Percentiles rank a stretch among this genome's conserved stretches.
Evolutionary conservation across 2,888 invertebrate species (phyloP).

Genomic region (Synanthedon vespiformis): DNA sequence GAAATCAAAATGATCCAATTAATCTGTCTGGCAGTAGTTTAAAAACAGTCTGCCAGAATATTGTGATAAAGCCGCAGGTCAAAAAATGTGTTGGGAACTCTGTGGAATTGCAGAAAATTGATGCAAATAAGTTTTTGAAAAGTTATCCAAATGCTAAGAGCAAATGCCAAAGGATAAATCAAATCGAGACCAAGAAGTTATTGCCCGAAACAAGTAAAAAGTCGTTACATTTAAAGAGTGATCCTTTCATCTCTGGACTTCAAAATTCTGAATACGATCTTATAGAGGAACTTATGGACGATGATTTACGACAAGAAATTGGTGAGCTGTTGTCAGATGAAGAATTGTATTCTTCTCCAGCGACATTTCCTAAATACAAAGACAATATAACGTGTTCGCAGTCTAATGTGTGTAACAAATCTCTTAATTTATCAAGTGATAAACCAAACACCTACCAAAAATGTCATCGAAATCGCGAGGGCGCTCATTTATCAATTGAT

Average conservation of each 20-base stretch:
- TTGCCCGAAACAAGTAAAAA: constrained; percentile 14
- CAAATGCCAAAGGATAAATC: not conserved
- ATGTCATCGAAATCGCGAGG: too few species aligned
- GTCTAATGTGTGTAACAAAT: not conserved
- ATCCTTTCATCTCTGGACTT: constrained; percentile 45
- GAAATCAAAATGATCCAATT: not conserved
- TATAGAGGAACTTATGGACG: constrained; percentile 59
- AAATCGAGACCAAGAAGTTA: not conserved
- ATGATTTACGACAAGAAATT: constrained; percentile 54
- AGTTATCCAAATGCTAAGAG: not conserved
- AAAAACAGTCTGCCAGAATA: too few species aligned
- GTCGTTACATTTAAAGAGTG: constrained; percentile 17
- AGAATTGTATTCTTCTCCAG: constrained; percentile 18
- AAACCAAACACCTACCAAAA: not conserved
- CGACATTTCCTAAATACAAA: not conserved
- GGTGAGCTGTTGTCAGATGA: constrained; percentile 54
- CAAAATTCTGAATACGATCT: constrained; percentile 51
- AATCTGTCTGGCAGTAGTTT: too few species aligned
- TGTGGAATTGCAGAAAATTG: too few species aligned
- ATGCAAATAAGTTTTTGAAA: too few species aligned
- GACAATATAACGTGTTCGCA: not conserved
- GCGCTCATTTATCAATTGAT: too few species aligned
- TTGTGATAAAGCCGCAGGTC: too few species aligned
- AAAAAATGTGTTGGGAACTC: too few species aligned
- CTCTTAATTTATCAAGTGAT: not conserved